A percentile compares a stretch with the other conserved stretches of the same genome.
Conservation (phyloP, 2,888 invertebrate species). For the Tenthredo mesomela region DNA sequence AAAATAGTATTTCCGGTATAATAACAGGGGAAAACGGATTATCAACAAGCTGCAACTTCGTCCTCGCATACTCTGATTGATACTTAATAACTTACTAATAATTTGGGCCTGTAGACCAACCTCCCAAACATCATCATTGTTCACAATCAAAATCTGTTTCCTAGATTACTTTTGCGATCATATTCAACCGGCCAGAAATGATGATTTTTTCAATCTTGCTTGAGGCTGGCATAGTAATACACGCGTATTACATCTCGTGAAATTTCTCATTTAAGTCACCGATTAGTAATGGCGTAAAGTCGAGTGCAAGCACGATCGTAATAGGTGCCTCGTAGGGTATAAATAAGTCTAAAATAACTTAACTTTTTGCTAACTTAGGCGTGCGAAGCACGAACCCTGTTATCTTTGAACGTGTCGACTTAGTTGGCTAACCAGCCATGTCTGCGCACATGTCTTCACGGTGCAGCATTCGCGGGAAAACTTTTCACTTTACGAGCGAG, state of each 20-base stretch:
- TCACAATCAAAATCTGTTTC: not conserved
- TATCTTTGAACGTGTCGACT: slow-evolving; percentile 76
- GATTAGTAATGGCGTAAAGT: slow-evolving; percentile 10
- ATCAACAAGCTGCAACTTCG: not conserved
- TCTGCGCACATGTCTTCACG: slow-evolving; percentile 60
- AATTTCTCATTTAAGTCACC: slow-evolving; percentile 25
- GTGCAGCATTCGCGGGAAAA: slow-evolving; percentile 61
- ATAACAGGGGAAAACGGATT: not conserved
- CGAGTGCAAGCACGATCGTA: slow-evolving; percentile 18
- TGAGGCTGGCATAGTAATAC: not conserved
- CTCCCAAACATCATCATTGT: not conserved
- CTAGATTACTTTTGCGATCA: not conserved
- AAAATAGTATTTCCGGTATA: not conserved
- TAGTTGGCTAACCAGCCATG: slow-evolving; percentile 76
- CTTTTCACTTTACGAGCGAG: slow-evolving; percentile 72
- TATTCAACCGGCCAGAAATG: not conserved
- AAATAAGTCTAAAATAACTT: slow-evolving; percentile 34
- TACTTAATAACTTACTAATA: not conserved
- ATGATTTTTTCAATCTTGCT: not conserved
- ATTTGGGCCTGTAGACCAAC: not conserved
- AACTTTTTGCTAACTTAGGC: slow-evolving; percentile 54
- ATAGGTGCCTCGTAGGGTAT: slow-evolving; percentile 18
- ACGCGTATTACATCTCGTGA: slow-evolving; percentile 25
- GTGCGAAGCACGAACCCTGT: slow-evolving; percentile 73
- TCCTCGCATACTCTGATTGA: not conserved